phyloP scores from a whole-genome alignment of 2,113 vertebrate species.

The Sylvicapra grimmia region DNA sequence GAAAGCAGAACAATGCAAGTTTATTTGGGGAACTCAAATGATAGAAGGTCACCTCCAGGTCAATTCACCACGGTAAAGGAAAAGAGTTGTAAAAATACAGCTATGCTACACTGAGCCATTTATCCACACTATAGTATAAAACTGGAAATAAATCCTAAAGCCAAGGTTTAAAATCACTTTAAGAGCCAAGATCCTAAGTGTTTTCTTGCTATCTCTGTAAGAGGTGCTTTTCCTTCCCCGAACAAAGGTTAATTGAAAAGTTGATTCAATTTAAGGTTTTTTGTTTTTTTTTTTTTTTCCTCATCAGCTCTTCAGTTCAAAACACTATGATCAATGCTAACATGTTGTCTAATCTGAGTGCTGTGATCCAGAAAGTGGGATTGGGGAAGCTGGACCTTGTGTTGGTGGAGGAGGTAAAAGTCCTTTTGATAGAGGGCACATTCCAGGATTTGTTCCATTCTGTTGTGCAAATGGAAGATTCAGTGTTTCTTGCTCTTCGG shows the following conservation, averaged over 20 bases:
- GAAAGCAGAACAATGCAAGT: constrained; percentile 65
- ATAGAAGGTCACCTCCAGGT: constrained; percentile 66
- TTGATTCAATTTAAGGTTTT: constrained; percentile 53
- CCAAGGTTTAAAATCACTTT: constrained; percentile 71
- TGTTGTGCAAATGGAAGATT: constrained; percentile 89
- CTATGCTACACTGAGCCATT: constrained; percentile 66
- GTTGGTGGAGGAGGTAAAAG: constrained; percentile 83
- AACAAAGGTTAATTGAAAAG: constrained; percentile 66
- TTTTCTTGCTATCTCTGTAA: constrained; percentile 64
- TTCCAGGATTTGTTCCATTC: constrained; percentile 87
- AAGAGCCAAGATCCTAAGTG: constrained; percentile 64
- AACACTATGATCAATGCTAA: constrained; percentile 82
- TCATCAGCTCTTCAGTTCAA: constrained; percentile 60
- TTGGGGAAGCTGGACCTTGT: constrained; percentile 86
- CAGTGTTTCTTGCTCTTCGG: constrained; percentile 88
- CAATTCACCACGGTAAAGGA: constrained; percentile 62
- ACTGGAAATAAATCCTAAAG: constrained; percentile 65
- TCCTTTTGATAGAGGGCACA: constrained; percentile 85
- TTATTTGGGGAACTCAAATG: constrained; percentile 67
- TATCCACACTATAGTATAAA: constrained; percentile 60
- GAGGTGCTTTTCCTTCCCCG: constrained; percentile 52
- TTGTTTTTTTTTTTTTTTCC: neutral
- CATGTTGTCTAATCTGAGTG: constrained; percentile 88
- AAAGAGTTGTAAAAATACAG: constrained; percentile 74
- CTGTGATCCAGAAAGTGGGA: constrained; percentile 85